phyloP scores from a whole-genome alignment of 2,888 invertebrate species.

The Theristus sp. region DNA sequence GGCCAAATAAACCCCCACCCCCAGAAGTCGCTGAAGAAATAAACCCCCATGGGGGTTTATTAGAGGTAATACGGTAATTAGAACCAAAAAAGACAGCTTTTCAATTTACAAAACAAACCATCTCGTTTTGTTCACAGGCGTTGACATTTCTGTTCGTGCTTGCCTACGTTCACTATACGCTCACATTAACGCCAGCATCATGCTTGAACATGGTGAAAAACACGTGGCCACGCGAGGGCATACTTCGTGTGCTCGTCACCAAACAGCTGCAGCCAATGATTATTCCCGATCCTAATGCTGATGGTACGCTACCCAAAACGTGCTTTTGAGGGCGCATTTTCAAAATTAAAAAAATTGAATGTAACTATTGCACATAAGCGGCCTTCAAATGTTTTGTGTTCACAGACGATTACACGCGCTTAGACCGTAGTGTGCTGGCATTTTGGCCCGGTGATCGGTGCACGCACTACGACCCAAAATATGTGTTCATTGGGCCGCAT shows the following conservation, averaged over 20 bases:
- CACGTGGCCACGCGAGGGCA: slow-evolving; percentile 79
- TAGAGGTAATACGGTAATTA: no score
- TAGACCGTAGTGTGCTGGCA: neutral
- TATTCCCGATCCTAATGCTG: neutral
- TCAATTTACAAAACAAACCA: no score
- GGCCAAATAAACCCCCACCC: no score
- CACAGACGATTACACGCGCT: neutral
- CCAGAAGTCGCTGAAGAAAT: no score
- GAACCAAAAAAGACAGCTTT: no score
- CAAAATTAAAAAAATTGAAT: neutral
- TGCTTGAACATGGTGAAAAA: slow-evolving; percentile 50
- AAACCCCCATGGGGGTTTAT: no score
- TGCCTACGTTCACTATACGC: slow-evolving; percentile 81
- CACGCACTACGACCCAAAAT: neutral
- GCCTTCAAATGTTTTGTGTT: no score
- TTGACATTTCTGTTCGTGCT: slow-evolving; percentile 67
- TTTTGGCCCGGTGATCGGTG: neutral
- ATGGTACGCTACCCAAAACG: no score
- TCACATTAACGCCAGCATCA: slow-evolving; percentile 74
- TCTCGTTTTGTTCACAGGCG: no score
- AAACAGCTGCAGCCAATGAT: slow-evolving; percentile 14
- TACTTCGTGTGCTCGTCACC: slow-evolving; percentile 64
- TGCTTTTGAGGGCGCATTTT: no score
- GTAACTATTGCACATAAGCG: neutral
- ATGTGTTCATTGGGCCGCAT: neutral